Evolutionary conservation across 2,113 vertebrate genomes (phyloP).

Genomic region (Cyanoliseus patagonus): DNA sequence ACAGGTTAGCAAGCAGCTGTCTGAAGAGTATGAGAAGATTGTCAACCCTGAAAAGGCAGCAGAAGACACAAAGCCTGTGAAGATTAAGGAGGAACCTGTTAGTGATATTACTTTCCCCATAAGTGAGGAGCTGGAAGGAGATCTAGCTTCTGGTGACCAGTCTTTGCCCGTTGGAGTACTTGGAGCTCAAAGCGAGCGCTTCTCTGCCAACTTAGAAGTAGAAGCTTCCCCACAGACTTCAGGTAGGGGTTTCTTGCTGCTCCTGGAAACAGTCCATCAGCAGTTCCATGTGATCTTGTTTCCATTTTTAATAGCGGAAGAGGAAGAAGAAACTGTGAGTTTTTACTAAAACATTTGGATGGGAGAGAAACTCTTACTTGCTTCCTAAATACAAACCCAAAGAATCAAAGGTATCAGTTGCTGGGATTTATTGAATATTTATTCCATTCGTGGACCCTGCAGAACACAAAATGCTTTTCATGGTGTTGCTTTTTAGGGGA

Average conservation of each 20-base stretch:
- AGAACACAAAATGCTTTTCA: background rate
- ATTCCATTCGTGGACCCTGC: fast-evolving
- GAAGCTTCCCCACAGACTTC: constrained; percentile 92
- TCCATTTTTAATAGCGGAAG: background rate
- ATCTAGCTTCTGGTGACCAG: constrained; percentile 90
- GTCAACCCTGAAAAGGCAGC: constrained; percentile 94
- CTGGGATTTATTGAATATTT: background rate
- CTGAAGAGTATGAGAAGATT: constrained; percentile 94
- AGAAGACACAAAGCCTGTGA: constrained; percentile 92
- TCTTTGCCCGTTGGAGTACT: constrained; percentile 90
- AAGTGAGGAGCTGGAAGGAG: constrained; percentile 90
- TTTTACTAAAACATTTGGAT: background rate
- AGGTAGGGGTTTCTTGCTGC: constrained; percentile 70
- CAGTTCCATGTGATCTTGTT: background rate
- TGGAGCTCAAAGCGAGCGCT: constrained; percentile 85
- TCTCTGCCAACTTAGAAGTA: constrained; percentile 86
- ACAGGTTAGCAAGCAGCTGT: constrained; percentile 94
- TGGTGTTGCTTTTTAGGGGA: background rate
- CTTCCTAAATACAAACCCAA: background rate
- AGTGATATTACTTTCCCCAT: constrained; percentile 92
- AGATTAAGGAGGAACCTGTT: constrained; percentile 93
- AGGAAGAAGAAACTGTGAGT: background rate
- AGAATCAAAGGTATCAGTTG: background rate
- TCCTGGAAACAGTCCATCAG: background rate
- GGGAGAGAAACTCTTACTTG: background rate